A percentile compares a stretch with the other conserved stretches of the same genome.
Conservation (phyloP, 2,113 vertebrate species). For the Tragelaphus buxtoni region DNA sequence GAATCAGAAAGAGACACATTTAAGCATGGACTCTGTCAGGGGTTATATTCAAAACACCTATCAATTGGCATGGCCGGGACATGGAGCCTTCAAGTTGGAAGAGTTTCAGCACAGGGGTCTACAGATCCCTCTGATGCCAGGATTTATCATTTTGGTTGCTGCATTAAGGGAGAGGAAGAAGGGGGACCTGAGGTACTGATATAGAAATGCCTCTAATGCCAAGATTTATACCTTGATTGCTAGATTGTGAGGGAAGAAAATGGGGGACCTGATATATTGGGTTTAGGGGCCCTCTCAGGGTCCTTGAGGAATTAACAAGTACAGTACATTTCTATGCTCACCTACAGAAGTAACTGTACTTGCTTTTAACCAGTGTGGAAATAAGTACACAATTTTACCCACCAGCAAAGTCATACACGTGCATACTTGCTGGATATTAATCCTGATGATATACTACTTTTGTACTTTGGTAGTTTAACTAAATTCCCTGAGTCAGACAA, state of each 20-base stretch:
- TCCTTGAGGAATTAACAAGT: neutral
- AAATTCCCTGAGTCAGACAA: neutral
- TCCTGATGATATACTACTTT: neutral
- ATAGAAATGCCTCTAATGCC: too few species aligned
- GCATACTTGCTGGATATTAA: neutral
- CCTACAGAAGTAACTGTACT: neutral
- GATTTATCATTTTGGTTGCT: neutral
- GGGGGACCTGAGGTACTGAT: neutral
- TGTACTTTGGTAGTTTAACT: neutral
- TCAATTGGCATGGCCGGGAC: neutral
- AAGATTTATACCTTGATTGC: neutral
- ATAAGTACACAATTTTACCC: neutral
- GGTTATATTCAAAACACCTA: neutral
- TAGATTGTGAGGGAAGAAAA: neutral
- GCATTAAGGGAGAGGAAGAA: neutral
- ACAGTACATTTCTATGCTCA: neutral
- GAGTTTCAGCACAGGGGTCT: accelerated
- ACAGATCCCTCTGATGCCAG: neutral
- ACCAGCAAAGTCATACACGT: neutral
- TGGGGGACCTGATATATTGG: neutral
- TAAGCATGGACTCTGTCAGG: neutral
- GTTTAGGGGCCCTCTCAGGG: neutral
- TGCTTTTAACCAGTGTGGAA: neutral
- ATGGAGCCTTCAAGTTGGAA: neutral
- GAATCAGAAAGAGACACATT: neutral